These are phyloP conservation scores for Amphibalanus amphitrite DNA, from an alignment of 1,140 invertebrate species.

Conservation along the genomic window DNA sequence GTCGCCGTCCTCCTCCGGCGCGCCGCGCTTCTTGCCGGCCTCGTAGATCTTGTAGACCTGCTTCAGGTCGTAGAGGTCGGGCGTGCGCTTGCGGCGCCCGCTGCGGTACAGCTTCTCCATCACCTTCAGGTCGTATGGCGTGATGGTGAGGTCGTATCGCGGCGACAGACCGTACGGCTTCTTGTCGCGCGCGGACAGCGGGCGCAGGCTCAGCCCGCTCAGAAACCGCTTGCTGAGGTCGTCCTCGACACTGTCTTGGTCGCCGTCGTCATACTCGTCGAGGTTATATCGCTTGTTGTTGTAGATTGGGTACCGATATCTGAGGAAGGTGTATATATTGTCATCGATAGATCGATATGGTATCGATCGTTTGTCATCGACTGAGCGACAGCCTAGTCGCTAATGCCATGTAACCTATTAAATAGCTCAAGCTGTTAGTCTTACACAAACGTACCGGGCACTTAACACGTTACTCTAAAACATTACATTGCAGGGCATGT, in stretches of 20 bases:
- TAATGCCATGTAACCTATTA: too few species aligned
- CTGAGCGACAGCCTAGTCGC: too few species aligned
- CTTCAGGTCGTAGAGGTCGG: not conserved
- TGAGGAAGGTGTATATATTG: too few species aligned
- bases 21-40: not conserved
- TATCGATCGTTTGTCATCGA: too few species aligned
- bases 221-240: not conserved
- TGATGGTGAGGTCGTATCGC: not conserved
- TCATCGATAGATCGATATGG: too few species aligned
- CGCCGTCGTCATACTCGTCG: slow-evolving; percentile 17
- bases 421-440: too few species aligned
- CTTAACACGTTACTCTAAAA: too few species aligned
- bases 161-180: not conserved
- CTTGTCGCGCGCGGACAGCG: not conserved
- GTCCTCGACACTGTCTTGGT: not conserved
- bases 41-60: not conserved
- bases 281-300: slow-evolving; percentile 18
- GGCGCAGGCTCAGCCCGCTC: not conserved
- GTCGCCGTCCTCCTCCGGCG: too few species aligned
- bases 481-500: too few species aligned
- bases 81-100: not conserved
- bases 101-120: not conserved
- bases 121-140: not conserved
- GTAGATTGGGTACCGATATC: slow-evolving; percentile 4
- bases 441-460: too few species aligned